These are phyloP conservation scores for Melanaphis sacchari DNA, from an alignment of 1,140 invertebrate species.

Conservation along the genomic window DNA sequence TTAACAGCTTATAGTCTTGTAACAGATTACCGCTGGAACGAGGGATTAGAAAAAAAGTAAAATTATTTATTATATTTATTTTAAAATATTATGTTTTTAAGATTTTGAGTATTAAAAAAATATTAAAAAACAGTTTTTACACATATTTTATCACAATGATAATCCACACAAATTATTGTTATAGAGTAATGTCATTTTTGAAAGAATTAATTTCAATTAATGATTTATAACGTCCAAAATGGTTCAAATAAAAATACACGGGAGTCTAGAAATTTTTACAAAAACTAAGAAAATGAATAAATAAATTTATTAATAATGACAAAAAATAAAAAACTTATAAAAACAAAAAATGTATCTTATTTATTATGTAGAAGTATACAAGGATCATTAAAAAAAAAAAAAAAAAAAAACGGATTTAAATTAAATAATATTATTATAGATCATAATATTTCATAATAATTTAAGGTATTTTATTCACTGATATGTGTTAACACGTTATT, in stretches of 20 bases:
- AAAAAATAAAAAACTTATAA: not conserved
- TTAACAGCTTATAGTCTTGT: not conserved
- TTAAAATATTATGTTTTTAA: not conserved
- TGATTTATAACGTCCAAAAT: not conserved
- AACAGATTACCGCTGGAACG: not conserved
- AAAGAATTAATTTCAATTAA: not conserved
- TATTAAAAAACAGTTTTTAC: not conserved
- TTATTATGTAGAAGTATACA: not conserved
- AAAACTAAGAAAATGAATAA: not conserved
- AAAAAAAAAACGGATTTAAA: not conserved
- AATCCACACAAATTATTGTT: not conserved
- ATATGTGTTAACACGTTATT: not conserved
- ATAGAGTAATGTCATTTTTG: not conserved
- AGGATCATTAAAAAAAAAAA: not conserved
- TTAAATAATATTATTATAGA: not conserved
- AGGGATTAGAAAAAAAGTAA: not conserved
- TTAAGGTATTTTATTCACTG: not conserved
- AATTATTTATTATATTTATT: not conserved
- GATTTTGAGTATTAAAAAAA: not conserved
- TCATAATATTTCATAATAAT: not conserved
- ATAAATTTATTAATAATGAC: not conserved
- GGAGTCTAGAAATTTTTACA: not conserved
- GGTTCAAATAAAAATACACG: not conserved
- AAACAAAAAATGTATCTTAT: not conserved
- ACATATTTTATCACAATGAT: not conserved